Evolutionary conservation across 2,888 invertebrate genomes (phyloP).

Genomic region (Dryocosmus kuriphilus): DNA sequence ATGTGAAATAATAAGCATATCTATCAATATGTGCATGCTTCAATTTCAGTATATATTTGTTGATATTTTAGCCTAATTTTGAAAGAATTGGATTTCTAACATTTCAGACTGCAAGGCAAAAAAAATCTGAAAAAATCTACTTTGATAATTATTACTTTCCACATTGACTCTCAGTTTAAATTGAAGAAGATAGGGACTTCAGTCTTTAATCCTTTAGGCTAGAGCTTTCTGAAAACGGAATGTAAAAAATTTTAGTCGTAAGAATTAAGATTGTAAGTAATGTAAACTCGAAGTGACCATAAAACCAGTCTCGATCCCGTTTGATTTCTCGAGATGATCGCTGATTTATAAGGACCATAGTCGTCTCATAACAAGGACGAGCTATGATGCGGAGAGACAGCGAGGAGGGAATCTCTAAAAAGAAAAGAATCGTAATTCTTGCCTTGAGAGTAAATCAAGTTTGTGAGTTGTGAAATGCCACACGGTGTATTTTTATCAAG

Average conservation of each 20-base stretch:
- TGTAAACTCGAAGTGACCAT: conserved; percentile 37
- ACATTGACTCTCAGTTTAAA: neutral
- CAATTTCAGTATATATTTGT: no score
- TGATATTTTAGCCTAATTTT: no score
- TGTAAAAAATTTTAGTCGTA: neutral
- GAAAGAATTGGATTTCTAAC: no score
- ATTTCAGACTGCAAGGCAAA: no score
- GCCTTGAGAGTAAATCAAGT: conserved; percentile 55
- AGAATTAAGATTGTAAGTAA: neutral
- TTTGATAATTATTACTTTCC: neutral
- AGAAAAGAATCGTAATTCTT: conserved; percentile 44
- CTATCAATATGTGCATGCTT: no score
- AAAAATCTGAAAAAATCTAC: no score
- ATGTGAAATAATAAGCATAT: no score
- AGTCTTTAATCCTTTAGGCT: neutral
- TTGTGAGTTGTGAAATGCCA: conserved; percentile 64
- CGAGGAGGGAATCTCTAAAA: conserved; percentile 8
- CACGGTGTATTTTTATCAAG: conserved; percentile 69
- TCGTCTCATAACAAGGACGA: conserved; percentile 24
- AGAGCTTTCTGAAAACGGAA: neutral
- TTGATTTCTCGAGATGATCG: conserved; percentile 50
- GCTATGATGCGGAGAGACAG: neutral
- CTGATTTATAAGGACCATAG: conserved; percentile 54
- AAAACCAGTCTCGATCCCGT: conserved; percentile 21
- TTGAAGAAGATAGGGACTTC: neutral